Conservation (phyloP, 92 coral and sea anemone genomes). For the Parazoanthus swiftii region DNA sequence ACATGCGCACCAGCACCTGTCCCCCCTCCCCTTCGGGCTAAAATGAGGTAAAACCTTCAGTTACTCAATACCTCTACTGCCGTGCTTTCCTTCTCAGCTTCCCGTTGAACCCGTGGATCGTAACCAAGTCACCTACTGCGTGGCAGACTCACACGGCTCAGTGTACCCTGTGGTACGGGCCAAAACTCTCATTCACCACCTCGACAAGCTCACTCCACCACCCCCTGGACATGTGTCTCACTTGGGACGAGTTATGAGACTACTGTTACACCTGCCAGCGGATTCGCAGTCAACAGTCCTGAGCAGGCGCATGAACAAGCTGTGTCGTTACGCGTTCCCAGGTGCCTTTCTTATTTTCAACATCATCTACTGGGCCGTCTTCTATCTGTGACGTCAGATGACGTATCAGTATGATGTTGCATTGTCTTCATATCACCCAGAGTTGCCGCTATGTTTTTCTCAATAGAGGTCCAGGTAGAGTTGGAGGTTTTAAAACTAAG, state of each 20-base stretch:
- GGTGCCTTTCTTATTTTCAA: slow-evolving; percentile 68
- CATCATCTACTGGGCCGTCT: slow-evolving; percentile 66
- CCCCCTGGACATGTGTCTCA: slow-evolving; percentile 32
- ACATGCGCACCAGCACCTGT: neutral
- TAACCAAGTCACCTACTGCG: slow-evolving; percentile 75
- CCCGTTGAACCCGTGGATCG: slow-evolving; percentile 64
- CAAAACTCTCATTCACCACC: slow-evolving; percentile 35
- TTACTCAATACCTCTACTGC: neutral
- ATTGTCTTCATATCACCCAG: neutral
- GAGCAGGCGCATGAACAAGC: slow-evolving; percentile 61
- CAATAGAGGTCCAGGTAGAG: neutral
- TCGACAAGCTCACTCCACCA: slow-evolving; percentile 20
- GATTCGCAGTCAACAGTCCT: slow-evolving; percentile 38
- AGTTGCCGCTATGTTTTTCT: neutral
- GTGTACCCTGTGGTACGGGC: slow-evolving; percentile 90
- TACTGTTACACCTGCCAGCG: slow-evolving; percentile 62
- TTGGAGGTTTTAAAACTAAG: too few species aligned
- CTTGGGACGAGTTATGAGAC: slow-evolving; percentile 56
- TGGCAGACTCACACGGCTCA: slow-evolving; percentile 86
- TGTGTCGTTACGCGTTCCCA: slow-evolving; percentile 70
- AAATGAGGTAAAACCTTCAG: too few species aligned
- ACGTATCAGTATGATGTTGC: neutral
- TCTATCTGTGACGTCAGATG: slow-evolving; percentile 31
- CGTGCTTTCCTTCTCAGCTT: slow-evolving; percentile 34
- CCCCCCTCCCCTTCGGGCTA: too few species aligned